Evolutionary conservation across 2,888 invertebrate genomes (phyloP).

Genomic region (Cristatella mucedo): DNA sequence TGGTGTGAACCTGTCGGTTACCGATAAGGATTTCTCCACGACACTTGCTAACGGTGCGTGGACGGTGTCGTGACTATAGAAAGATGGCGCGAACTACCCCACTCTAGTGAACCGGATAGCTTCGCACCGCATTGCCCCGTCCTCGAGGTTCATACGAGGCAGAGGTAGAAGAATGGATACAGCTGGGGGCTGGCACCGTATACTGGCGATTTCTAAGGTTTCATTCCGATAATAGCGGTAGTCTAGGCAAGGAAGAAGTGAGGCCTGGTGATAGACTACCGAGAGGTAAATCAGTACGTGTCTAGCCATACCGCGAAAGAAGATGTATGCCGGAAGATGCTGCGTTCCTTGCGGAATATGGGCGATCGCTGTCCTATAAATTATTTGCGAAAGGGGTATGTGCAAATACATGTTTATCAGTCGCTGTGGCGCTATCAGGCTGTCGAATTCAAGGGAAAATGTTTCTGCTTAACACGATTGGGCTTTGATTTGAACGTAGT

Average conservation of each 20-base stretch:
- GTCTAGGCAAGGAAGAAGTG: constrained; percentile 6
- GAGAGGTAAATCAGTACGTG: constrained; percentile 9
- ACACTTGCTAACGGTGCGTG: no score
- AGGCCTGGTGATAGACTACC: constrained; percentile 7
- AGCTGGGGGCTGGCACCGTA: constrained; percentile 4
- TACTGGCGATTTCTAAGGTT: constrained; percentile 1
- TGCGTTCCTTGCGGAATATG: neutral
- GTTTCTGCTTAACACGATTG: constrained; percentile 3
- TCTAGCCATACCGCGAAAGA: constrained; percentile 7
- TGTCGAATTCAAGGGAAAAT: constrained; percentile 1
- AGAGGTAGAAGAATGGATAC: constrained; percentile 1
- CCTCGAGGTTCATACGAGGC: neutral
- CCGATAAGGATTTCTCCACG: no score
- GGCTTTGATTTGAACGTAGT: constrained; percentile 10
- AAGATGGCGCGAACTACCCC: no score
- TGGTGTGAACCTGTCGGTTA: no score
- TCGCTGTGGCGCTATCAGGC: constrained; percentile 5
- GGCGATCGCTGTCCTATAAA: neutral
- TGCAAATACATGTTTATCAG: constrained; percentile 1
- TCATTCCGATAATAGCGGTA: constrained; percentile 2
- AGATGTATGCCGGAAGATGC: constrained; percentile 8
- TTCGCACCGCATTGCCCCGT: no score
- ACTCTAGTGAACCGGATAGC: no score
- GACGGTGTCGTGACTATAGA: no score
- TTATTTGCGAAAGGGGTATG: constrained; percentile 2